phyloP scores from a whole-genome alignment of 2,797 vertebrate genomes.

The Alca torda region DNA sequence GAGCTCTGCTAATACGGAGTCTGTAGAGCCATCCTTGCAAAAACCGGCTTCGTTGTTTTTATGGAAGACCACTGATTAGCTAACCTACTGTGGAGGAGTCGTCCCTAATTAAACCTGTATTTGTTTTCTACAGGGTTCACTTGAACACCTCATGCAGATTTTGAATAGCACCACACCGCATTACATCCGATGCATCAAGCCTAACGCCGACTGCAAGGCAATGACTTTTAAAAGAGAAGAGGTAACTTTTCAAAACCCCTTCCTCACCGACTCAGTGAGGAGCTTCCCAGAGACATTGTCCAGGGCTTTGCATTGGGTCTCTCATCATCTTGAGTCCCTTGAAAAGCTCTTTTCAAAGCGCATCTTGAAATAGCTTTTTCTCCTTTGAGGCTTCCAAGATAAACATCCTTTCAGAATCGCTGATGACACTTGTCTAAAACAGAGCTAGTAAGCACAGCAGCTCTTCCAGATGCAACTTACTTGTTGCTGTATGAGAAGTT shows the following conservation, averaged over 20 bases:
- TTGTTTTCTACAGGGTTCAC: constrained; percentile 82
- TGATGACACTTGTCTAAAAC: not conserved
- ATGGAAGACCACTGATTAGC: not conserved
- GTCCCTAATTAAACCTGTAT: not conserved
- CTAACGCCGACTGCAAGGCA: constrained; percentile 88
- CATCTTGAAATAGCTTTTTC: not conserved
- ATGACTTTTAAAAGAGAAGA: constrained; percentile 86
- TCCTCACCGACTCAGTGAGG: not conserved
- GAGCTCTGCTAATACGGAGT: not conserved
- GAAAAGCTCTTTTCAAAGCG: not conserved
- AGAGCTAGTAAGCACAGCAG: not conserved
- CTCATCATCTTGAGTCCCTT: not conserved
- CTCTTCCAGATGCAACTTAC: not conserved
- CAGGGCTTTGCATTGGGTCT: not conserved
- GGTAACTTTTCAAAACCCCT: constrained; percentile 73
- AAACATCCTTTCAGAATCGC: not conserved
- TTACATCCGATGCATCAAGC: constrained; percentile 97
- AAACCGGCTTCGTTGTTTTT: not conserved
- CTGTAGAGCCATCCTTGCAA: not conserved
- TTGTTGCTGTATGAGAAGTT: not conserved
- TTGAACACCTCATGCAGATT: constrained; percentile 91
- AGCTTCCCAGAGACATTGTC: not conserved
- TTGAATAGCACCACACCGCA: constrained; percentile 89
- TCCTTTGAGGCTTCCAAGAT: not conserved
- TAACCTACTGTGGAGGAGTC: not conserved